Evolutionary conservation across 53 echinoderm and acorn worm species (phyloP), one percentile per base, ranked within the genome.

Genomic region (Antedon mediterranea): DNA sequence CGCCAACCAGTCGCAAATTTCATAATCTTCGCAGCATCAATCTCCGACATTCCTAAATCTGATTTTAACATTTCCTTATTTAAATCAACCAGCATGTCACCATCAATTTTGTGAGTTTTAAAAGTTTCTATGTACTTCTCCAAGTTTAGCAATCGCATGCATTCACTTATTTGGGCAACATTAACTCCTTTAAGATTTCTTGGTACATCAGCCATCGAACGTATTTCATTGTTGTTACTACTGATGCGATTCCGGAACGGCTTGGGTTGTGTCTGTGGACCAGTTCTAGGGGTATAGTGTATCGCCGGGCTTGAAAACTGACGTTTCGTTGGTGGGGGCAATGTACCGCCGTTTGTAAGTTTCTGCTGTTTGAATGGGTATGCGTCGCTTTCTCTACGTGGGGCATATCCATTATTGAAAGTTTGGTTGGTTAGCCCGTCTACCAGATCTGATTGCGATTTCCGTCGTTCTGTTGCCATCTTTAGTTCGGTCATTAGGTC

Each of bases 1-100:
- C 98, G 43, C 98, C 98, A 98, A 11, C 98, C 98, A 18, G 83
- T 76, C 14, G 90, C 79, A 73, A 98, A 98, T 71, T 90, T 89
- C 70, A 89, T 75, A 30, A 98, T 78, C 76, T 92, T 98, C 32
- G 79, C 81, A 31, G 85, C 85, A 43, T 92, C 76, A 43, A 98
- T 83, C 23, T 77, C 80, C 11, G 86, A 79, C 81, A 92, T 86
- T 8, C 85, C 82, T 18, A 98, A 79, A 34, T 92, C 92, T 33
- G 27, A 79, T 72, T 82, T 75, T 43, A 98, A 82, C 28, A 98
- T 92, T 27, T 92, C 98, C 75, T 81, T 34, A 11, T 83, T 79
- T 31, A 98, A 33, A 8, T 79, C 43, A 57, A 32, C 43, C 76
- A 91, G 43, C 81, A 91, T 83, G 34, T 90, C 90, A 32, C 97